Evolutionary conservation across 2,888 invertebrate species (phyloP), one percentile per base, ranked within the genome.

Genomic region (Cacoxenus indagator): DNA sequence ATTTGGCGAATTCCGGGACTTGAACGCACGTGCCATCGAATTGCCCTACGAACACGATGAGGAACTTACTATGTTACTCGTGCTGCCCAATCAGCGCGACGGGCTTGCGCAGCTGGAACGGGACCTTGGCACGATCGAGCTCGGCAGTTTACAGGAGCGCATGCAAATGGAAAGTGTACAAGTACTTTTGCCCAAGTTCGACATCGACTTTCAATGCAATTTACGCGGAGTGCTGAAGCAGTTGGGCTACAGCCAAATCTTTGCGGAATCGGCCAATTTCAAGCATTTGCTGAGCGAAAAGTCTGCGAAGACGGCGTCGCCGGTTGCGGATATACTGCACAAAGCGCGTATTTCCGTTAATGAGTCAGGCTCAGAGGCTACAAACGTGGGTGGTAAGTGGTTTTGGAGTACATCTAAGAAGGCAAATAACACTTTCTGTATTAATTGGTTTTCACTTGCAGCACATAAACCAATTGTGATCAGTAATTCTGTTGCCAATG

Each of bases 271-370:
- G 24, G 93, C 93, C 0, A 91, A 95, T 70, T 91, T 96, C 75
- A 90, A 90, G 19, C 92, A 92, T 19, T 87, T 96, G 48, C 85
- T 92, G 51, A 88, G 90, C 17, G 81, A 78, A 0, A 72, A 11
- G 9, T 51, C 51, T n/a, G 51, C 17, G 6, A 19, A 17, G 22
- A 19, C 61, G 9, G 68, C 64, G 2, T 64, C 84, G 65, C 75
- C 78, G 2, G 72, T 96, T 2, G 91, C 91, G 54, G 92, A 93
- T 83, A 93, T 93, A 2, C 86, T 95, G 0, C 96, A 96, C 83
- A 96, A 96, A 85, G 93, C 95, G 0, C 94, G 93, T 81, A 93
- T 96, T 77, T 94, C 95, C 82, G 94, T 96, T 0, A 94, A 95
- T 85, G 96, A 96, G 85, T 94, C 95, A 82, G 96, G 96, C 0